phyloP scores from a whole-genome alignment of 1,140 invertebrate species.

The Drosophila lowei region DNA sequence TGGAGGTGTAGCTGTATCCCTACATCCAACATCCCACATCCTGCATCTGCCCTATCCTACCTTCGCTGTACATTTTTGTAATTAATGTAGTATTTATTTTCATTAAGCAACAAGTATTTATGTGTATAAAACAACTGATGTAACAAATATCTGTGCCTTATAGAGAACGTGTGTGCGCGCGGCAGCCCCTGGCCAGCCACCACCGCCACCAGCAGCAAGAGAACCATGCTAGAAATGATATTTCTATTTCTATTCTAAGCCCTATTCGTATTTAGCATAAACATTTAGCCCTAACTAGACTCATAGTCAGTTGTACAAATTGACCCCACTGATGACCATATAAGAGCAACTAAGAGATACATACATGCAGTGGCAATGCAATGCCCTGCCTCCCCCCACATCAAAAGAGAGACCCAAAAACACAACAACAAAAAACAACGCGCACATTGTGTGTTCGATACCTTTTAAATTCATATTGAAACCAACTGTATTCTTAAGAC shows the following conservation, averaged over 20 bases:
- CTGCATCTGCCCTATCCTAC: conserved; percentile 27
- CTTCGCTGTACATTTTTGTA: conserved; percentile 76
- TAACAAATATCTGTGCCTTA: conserved; percentile 82
- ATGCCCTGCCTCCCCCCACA: conserved; percentile 17
- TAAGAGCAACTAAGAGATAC: conserved; percentile 39
- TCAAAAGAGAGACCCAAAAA: too few species aligned
- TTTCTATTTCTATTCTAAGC: conserved; percentile 47
- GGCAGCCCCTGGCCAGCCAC: neutral
- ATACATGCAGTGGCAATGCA: too few species aligned
- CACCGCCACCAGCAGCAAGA: conserved; percentile 39
- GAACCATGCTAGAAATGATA: conserved; percentile 68
- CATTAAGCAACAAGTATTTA: conserved; percentile 76
- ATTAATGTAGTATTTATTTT: conserved; percentile 80
- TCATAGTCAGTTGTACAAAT: conserved; percentile 74
- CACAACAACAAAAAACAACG: conserved; percentile 43
- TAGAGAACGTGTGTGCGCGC: conserved; percentile 51
- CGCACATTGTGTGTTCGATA: conserved; percentile 73
- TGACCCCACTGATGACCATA: conserved; percentile 63
- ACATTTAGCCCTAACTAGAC: conserved; percentile 32
- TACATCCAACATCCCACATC: neutral
- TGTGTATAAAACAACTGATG: conserved; percentile 78
- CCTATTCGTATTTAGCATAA: conserved; percentile 23
- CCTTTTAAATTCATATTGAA: conserved; percentile 78
- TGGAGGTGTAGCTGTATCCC: conserved; percentile 85
- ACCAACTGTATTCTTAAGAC: conserved; percentile 77